Evolutionary conservation across 2,797 vertebrate species (phyloP).

Genomic region (Limosa lapponica): DNA sequence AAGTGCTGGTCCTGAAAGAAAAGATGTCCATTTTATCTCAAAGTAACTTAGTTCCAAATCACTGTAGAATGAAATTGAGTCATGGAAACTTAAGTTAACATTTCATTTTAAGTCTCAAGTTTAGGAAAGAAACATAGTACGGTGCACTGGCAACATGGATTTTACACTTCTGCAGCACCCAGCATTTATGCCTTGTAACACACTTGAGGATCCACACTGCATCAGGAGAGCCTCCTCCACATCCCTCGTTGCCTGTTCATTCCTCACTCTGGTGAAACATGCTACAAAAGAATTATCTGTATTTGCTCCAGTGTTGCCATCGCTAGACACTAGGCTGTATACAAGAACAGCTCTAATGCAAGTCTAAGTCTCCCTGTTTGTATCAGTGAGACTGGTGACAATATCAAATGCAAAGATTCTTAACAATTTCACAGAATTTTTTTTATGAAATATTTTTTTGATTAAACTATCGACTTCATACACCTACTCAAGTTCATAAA

Average conservation of each 20-base stretch:
- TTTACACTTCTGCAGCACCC: neutral
- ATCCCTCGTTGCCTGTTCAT: fast-evolving
- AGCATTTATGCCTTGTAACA: neutral
- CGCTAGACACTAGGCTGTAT: neutral
- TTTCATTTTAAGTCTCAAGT: neutral
- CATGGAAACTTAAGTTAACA: neutral
- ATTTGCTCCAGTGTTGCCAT: neutral
- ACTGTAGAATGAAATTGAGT: neutral
- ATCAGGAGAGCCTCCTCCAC: neutral
- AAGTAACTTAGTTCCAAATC: neutral
- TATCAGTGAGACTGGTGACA: neutral
- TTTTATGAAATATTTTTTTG: fast-evolving
- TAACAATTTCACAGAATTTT: neutral
- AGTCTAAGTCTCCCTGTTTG: neutral
- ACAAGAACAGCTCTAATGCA: neutral
- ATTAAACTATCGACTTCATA: neutral
- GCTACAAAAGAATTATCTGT: neutral
- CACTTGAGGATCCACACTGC: neutral
- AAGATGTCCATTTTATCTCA: neutral
- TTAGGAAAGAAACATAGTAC: neutral
- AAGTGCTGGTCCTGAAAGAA: conserved; percentile 86
- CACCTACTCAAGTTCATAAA: neutral
- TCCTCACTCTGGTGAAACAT: neutral
- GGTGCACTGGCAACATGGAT: neutral
- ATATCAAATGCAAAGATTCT: neutral